phyloP scores from a whole-genome alignment of 1,140 invertebrate species.

The Phthorimaea operculella region DNA sequence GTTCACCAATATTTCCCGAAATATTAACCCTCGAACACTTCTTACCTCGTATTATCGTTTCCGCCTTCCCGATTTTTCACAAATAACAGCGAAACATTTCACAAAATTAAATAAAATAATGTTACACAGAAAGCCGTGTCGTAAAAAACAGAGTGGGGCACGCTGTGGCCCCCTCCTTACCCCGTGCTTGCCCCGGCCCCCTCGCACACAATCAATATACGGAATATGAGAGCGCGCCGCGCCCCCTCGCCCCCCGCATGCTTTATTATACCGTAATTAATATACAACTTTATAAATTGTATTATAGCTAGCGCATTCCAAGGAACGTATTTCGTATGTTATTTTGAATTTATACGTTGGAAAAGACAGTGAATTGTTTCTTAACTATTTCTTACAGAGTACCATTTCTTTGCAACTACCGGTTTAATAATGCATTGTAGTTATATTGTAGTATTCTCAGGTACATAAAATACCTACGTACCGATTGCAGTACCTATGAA shows the following conservation, averaged over 20 bases:
- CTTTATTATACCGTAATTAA: slow-evolving; percentile 68
- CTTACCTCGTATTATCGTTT: slow-evolving; percentile 62
- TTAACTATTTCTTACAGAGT: too few species aligned
- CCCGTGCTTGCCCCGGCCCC: slow-evolving; percentile 61
- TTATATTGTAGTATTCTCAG: too few species aligned
- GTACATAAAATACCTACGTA: too few species aligned
- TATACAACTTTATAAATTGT: slow-evolving; percentile 66
- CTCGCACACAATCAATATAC: slow-evolving; percentile 68
- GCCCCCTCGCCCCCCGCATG: slow-evolving; percentile 64
- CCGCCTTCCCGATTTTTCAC: slow-evolving; percentile 62
- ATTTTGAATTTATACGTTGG: neutral
- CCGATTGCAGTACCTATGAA: too few species aligned
- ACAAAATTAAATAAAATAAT: slow-evolving; percentile 68
- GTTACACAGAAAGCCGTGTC: slow-evolving; percentile 68
- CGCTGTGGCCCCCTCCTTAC: slow-evolving; percentile 63
- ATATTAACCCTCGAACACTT: slow-evolving; percentile 38
- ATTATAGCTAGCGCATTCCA: slow-evolving; percentile 11
- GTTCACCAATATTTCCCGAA: slow-evolving; percentile 42
- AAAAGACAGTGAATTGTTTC: too few species aligned
- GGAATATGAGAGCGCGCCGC: slow-evolving; percentile 67
- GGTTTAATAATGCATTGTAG: too few species aligned
- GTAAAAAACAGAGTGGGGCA: slow-evolving; percentile 68
- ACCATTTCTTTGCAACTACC: too few species aligned
- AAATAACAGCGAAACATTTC: slow-evolving; percentile 67
- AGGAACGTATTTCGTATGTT: slow-evolving; percentile 1